Base-by-base conservation (phyloP, 2,797 vertebrate species). In the Crocodylus rhombifer region DNA sequence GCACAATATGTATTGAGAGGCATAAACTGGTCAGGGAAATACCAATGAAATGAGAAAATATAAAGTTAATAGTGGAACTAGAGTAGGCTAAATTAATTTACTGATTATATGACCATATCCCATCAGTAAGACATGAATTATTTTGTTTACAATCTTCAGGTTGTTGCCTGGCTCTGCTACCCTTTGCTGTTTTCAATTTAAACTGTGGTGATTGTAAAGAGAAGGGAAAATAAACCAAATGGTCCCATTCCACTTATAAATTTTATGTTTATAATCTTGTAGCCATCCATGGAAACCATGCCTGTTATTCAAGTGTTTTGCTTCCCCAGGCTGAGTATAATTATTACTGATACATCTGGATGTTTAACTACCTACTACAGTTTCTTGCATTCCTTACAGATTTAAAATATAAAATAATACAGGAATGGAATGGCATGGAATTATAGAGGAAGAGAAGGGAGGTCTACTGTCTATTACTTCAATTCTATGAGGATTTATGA, bases 241-340 rank as follows among this genome's bases (percentile, higher is more conserved):
- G 96, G 97, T 97, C 97, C 97, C 97, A 97, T 97, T 96, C 96
- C 96, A 97, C 96, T 97, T 97, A 97, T 96, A 97, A 97, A 97
- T 97, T 97, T 97, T 96, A 97, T 97, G 96, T 97, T 97, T 97
- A 97, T 97, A 97, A 96, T 97, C 97, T 97, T 97, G 97, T 97
- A 97, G 97, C 96, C 96, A 95, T 97, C 97, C 96, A 97, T 97
- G 97, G 97, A 97, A 97, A 97, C 96, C 95, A 96, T 95, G 96
- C 91, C 94, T 97, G 95, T 95, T 97, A 95, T 91, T 97, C 96
- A 95, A 97, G 96, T 96, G 96, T 96, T 92, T 97, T 0, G 82
- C 94, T 94, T 97, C 96, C 96, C 96, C 91, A 91, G 94, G 96
- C 94, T 95, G 84, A 96, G 96, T 95, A 93, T 97, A 96, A 97